Evolutionary conservation across 2,113 vertebrate species (phyloP).

Genomic region (Psittacula cyanocephala): DNA sequence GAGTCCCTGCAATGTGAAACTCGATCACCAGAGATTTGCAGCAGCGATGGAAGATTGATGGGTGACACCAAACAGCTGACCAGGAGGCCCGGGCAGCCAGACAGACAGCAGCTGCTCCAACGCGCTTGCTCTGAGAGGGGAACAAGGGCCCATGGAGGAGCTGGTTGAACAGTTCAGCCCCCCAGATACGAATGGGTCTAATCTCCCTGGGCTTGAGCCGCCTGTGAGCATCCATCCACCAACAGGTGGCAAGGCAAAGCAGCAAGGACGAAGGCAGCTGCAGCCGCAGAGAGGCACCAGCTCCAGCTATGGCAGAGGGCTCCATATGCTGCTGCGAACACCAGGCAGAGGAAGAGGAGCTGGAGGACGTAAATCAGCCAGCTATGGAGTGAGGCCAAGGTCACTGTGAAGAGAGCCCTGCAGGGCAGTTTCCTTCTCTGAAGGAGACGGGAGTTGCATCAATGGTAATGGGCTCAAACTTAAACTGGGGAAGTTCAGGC

Average conservation of each 20-base stretch:
- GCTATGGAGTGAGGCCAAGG: background rate
- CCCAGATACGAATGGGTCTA: conserved; percentile 38
- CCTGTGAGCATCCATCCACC: background rate
- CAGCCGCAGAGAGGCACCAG: background rate
- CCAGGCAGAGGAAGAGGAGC: background rate
- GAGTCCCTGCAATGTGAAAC: conserved; percentile 75
- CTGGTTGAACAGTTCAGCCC: conserved; percentile 24
- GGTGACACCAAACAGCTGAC: conserved; percentile 80
- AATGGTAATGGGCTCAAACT: background rate
- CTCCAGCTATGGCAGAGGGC: background rate
- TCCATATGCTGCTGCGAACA: background rate
- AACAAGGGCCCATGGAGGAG: background rate
- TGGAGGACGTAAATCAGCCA: background rate
- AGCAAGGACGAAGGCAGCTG: conserved; percentile 15
- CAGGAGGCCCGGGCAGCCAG: conserved; percentile 46
- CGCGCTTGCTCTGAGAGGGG: background rate
- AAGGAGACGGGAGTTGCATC: background rate
- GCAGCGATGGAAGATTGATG: conserved; percentile 78
- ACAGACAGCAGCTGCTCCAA: conserved; percentile 73
- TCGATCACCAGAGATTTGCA: conserved; percentile 78
- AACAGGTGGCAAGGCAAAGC: conserved; percentile 57
- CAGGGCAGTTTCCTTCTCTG: background rate
- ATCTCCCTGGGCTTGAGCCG: conserved; percentile 10
- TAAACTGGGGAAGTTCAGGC: background rate
- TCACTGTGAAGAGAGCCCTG: background rate